phyloP scores from a whole-genome alignment of 2,113 vertebrate species.

The Phrynosoma blainvillii region DNA sequence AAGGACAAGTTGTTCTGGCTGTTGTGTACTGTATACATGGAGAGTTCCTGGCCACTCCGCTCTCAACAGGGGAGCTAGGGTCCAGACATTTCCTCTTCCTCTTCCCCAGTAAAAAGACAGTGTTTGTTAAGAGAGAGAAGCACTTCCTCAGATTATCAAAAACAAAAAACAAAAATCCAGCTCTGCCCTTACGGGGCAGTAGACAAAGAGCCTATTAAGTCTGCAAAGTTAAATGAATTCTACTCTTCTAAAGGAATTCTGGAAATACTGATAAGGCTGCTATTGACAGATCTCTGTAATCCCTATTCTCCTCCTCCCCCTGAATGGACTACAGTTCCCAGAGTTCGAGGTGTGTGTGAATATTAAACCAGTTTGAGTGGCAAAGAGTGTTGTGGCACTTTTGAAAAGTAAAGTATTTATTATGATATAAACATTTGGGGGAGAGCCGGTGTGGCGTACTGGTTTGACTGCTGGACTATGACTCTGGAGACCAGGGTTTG shows the following conservation, averaged over 20 bases:
- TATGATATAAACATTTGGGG: not conserved
- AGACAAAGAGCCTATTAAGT: not conserved
- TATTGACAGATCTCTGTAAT: not conserved
- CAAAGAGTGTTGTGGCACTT: not conserved
- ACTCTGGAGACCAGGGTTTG: too few relatives aligned
- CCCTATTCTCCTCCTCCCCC: not conserved
- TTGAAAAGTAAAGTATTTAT: not conserved
- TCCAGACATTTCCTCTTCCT: constrained; percentile 4
- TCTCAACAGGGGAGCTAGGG: not conserved
- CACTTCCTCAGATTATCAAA: not conserved
- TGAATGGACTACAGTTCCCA: too few relatives aligned
- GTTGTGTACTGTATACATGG: not conserved
- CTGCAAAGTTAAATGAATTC: not conserved
- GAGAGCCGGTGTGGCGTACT: too few relatives aligned
- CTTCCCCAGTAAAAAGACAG: not conserved
- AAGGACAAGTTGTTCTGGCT: not conserved
- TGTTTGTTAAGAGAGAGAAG: not conserved
- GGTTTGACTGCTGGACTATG: too few relatives aligned
- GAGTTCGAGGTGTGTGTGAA: not conserved
- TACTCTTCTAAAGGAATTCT: not conserved
- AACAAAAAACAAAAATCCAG: not conserved
- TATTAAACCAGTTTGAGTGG: not conserved
- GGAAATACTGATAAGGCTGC: not conserved
- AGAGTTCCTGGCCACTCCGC: not conserved
- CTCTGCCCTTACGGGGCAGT: not conserved